Base-by-base conservation (phyloP, 30 jellyfish, hydroid and myxozoan genomes). In the Haliclystus octoradiatus region DNA sequence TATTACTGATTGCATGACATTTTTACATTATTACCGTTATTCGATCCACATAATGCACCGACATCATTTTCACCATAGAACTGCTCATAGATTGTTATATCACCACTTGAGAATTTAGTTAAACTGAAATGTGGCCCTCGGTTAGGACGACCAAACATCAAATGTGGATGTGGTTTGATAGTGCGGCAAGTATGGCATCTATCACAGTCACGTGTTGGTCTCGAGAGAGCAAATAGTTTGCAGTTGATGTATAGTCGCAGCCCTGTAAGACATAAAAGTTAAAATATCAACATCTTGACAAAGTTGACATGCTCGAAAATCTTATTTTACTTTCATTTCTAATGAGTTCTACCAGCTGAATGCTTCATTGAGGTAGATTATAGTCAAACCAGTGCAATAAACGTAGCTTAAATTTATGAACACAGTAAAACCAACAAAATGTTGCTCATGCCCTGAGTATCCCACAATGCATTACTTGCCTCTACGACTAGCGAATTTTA, bases 131-230 rank as follows among this genome's bases (percentile, higher is more conserved):
- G 98, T 2, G 98, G 98, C 33, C 98, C 98, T 64, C 82, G 81
- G 72, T 89, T 89, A 1, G 98, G 98, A 33, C 98, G 74, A 7
- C 95, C 98, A 62, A 89, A 75, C 94, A 89, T 79, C 83, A 89
- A 40, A 9, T 85, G 79, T n/a, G 98, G 81, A 50, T 93, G 84
- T 71, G 62, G 81, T 80, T 67, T 89, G 98, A 35, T 94, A 81
- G 14, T 28, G 49, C 25, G 72, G 29, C 32, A 65, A 19, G 73
- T 33, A 3, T 35, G 50, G 52, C 95, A 82, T 27, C 51, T 80
- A 34, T 89, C 98, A 67, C 98, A 89, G 12, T 89, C 95, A 19
- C 78, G 28, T 22, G 63, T 79, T 13, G 83, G n/a, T 2, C 78
- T 80, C 25, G 95, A 81, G 4, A 69, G 77, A 29, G 94, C 98